phyloP scores from a whole-genome alignment of 2,797 vertebrate species.

The Morus bassanus region DNA sequence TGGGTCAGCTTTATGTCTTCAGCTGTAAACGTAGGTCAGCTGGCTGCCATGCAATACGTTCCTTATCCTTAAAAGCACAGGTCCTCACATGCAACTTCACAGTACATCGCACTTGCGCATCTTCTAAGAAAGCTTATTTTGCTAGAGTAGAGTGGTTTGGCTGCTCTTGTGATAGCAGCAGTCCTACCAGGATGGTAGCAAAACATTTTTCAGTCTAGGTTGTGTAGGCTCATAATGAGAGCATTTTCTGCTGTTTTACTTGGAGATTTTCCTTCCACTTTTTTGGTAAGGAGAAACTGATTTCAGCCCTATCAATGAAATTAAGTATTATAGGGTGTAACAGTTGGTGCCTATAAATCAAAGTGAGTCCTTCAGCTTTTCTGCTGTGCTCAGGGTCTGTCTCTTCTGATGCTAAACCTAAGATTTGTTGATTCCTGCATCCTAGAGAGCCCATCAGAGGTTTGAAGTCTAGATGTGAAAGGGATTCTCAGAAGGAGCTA shows the following conservation, averaged over 20 bases:
- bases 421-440: neutral
- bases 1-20: neutral
- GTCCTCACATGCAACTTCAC: neutral
- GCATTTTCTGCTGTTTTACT: neutral
- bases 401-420: neutral
- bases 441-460: neutral
- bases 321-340: neutral
- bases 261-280: neutral
- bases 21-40: neutral
- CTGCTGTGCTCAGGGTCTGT: neutral
- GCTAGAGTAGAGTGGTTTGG: neutral
- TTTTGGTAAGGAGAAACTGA: neutral
- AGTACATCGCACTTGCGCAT: rapidly evolving
- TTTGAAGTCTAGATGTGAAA: neutral
- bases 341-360: neutral
- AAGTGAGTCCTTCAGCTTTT: neutral
- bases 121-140: neutral
- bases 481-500: neutral
- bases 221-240: neutral
- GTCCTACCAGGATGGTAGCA: neutral
- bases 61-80: neutral
- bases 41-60: neutral
- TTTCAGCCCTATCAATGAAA: neutral
- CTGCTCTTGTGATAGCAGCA: neutral
- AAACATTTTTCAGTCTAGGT: neutral